Conservation (phyloP, 1,140 invertebrate genomes). For the Aphelenchoides fujianensis region DNA sequence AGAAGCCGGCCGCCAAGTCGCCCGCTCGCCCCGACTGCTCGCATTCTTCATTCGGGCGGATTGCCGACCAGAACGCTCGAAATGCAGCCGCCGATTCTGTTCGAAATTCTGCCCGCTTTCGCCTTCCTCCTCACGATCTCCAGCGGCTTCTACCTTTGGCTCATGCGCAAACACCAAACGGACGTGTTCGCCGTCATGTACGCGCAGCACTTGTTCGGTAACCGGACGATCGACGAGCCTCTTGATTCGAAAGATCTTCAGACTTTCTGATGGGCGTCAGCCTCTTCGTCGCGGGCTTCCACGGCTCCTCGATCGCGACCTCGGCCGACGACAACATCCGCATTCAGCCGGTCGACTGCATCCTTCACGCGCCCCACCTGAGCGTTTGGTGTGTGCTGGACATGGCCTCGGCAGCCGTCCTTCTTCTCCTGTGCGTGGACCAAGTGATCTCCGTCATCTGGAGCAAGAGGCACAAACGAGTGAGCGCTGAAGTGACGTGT, state of each 20-base stretch:
- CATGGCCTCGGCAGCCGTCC: conserved; percentile 14
- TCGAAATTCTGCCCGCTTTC: conserved; percentile 18
- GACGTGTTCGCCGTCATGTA: conserved; percentile 15
- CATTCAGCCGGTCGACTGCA: conserved; percentile 28
- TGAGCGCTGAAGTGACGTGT: neutral
- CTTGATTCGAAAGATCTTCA: conserved; percentile 11
- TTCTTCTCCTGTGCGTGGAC: conserved; percentile 33
- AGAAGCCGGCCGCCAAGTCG: too few relatives aligned
- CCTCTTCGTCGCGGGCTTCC: conserved; percentile 36
- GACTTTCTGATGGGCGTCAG: conserved; percentile 36
- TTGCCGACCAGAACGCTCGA: too few relatives aligned
- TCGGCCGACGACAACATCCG: conserved; percentile 24
- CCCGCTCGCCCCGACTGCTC: too few relatives aligned
- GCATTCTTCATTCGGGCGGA: too few relatives aligned
- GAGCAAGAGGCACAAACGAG: conserved; percentile 36
- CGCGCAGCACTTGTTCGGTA: conserved; percentile 6
- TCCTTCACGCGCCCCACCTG: conserved; percentile 28
- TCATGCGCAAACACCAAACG: conserved; percentile 5
- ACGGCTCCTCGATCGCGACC: conserved; percentile 27
- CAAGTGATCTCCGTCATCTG: conserved; percentile 40
- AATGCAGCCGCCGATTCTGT: conserved; percentile 7
- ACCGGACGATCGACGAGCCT: neutral
- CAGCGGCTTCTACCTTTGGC: conserved; percentile 12
- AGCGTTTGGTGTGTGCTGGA: conserved; percentile 33
- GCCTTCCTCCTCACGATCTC: conserved; percentile 1